Evolutionary conservation across 2,888 invertebrate species (phyloP).

Genomic region (Pammene aurita): DNA sequence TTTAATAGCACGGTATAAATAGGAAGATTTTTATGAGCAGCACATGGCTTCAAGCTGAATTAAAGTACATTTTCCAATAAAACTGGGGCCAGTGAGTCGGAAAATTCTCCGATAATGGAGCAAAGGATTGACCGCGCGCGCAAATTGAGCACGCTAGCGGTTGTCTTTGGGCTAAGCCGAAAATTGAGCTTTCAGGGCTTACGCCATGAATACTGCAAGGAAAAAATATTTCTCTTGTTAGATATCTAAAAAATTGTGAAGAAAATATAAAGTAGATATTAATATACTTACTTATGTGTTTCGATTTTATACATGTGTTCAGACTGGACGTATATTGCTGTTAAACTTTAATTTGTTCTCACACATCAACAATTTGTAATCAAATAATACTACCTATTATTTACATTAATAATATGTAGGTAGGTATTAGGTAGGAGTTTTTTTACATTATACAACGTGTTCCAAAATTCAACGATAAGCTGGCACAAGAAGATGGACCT

Average conservation of each 20-base stretch:
- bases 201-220: background rate
- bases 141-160: conserved; percentile 36
- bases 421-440: too few species aligned
- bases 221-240: background rate
- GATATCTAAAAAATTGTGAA: background rate
- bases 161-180: conserved; percentile 37
- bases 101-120: conserved; percentile 41
- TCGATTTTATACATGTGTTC: too few species aligned
- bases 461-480: too few species aligned
- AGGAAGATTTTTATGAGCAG: conserved; percentile 8
- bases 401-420: too few species aligned
- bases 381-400: too few species aligned
- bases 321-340: too few species aligned
- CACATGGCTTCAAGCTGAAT: conserved; percentile 19
- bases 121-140: conserved; percentile 41
- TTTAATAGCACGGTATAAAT: background rate
- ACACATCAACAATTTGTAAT: too few species aligned
- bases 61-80: conserved; percentile 41
- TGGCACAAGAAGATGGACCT: too few species aligned
- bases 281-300: too few species aligned
- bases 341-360: too few species aligned
- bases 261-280: too few species aligned
- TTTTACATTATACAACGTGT: too few species aligned
- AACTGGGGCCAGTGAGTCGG: conserved; percentile 35
- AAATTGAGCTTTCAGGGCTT: conserved; percentile 26